phyloP scores from a whole-genome alignment of 2,113 vertebrate genomes.

The Corapipo altera region DNA sequence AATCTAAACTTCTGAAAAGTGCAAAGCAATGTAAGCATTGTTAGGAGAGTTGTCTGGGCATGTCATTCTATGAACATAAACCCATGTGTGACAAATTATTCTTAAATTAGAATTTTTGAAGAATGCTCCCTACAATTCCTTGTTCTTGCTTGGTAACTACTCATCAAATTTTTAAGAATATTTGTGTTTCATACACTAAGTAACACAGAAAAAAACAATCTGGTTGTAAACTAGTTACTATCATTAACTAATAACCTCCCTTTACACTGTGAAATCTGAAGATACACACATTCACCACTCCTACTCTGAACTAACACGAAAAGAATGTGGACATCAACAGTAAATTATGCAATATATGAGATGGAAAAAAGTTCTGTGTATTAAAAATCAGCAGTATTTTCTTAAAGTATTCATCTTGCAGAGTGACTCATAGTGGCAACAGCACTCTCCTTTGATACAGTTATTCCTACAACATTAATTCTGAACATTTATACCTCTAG shows the following conservation, averaged over 20 bases:
- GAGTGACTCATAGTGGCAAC: neutral
- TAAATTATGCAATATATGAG: neutral
- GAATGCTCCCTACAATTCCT: neutral
- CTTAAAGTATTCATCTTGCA: neutral
- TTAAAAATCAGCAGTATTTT: neutral
- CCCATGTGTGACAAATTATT: neutral
- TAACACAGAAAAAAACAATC: neutral
- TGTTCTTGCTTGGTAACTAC: neutral
- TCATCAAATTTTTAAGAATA: neutral
- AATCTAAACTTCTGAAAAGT: neutral
- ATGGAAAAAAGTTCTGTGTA: neutral
- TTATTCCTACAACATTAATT: neutral
- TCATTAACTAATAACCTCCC: neutral
- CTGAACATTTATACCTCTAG: neutral
- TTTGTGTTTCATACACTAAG: neutral
- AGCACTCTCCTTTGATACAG: neutral
- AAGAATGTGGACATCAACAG: neutral
- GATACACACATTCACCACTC: neutral
- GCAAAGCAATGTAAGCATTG: neutral
- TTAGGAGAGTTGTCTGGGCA: neutral
- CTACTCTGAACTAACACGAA: neutral
- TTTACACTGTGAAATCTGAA: neutral
- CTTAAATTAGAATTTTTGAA: neutral
- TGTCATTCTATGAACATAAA: neutral
- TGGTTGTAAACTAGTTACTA: neutral